Evolutionary conservation across 2,113 vertebrate genomes (phyloP).

Genomic region (Polypterus bichir): DNA sequence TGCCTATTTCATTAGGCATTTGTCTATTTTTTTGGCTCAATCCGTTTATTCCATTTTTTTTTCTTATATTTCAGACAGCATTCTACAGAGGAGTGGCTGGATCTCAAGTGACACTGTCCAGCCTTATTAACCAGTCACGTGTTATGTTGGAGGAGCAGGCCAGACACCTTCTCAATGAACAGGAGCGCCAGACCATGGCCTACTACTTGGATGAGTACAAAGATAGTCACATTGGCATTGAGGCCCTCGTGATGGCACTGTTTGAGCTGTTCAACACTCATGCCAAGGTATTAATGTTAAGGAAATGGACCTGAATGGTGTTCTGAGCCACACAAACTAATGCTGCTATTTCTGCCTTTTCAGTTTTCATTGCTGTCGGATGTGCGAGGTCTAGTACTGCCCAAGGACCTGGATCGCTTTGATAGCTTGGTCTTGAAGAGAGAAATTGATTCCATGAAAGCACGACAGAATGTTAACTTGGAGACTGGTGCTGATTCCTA

Average conservation of each 20-base stretch:
- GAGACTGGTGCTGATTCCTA: slow-evolving; percentile 47
- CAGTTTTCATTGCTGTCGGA: slow-evolving; percentile 91
- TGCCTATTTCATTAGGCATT: no score
- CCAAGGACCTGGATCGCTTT: slow-evolving; percentile 80
- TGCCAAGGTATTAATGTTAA: slow-evolving; percentile 59
- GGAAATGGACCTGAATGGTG: no score
- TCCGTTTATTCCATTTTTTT: no score
- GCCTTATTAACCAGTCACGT: slow-evolving; percentile 77
- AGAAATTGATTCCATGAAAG: slow-evolving; percentile 90
- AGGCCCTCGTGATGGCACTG: slow-evolving; percentile 78
- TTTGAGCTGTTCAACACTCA: slow-evolving; percentile 93
- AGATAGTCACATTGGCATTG: slow-evolving; percentile 68
- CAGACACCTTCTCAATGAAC: slow-evolving; percentile 70
- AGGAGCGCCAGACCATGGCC: slow-evolving; percentile 74
- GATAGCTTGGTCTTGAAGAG: slow-evolving; percentile 79
- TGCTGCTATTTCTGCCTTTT: slow-evolving; percentile 5
- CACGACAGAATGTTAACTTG: slow-evolving; percentile 56
- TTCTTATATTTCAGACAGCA: slow-evolving; percentile 41
- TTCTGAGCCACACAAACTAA: no score
- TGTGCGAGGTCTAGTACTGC: slow-evolving; percentile 68
- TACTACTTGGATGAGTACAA: slow-evolving; percentile 92
- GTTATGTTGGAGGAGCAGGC: slow-evolving; percentile 87
- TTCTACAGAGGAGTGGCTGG: slow-evolving; percentile 86
- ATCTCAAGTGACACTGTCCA: slow-evolving; percentile 89
- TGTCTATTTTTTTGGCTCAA: no score